Evolutionary conservation across 2,797 vertebrate genomes (phyloP).

Genomic region (Lates japonicus): DNA sequence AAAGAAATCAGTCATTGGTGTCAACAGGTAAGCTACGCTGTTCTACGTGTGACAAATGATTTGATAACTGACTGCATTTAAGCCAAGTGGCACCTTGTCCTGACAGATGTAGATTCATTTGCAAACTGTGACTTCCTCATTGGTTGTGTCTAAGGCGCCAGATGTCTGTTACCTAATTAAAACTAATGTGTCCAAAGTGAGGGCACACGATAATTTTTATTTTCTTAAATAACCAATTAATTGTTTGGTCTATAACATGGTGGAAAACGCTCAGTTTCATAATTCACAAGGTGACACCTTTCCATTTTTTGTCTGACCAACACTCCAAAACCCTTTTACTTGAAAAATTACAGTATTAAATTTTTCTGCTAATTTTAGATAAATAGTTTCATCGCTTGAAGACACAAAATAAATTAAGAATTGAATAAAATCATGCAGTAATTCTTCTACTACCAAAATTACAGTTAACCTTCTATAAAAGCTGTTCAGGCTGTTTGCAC

Average conservation of each 20-base stretch:
- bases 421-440: background rate
- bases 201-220: background rate
- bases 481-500: too few relatives aligned
- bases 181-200: background rate
- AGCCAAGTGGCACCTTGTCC: background rate
- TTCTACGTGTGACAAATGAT: constrained; percentile 14
- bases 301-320: background rate
- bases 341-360: background rate
- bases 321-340: background rate
- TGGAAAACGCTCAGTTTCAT: too few relatives aligned
- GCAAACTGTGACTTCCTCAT: constrained; percentile 16
- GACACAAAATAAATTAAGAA: background rate
- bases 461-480: too few relatives aligned
- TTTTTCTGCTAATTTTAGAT: background rate
- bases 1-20: constrained; percentile 43
- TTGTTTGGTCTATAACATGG: background rate
- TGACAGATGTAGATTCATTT: background rate
- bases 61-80: background rate
- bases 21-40: constrained; percentile 74
- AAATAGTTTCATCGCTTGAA: background rate
- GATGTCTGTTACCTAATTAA: background rate
- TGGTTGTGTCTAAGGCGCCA: background rate
- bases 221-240: background rate
- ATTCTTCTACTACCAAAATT: too few relatives aligned
- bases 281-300: too few relatives aligned